phyloP scores from a whole-genome alignment of 37 sponge, comb jelly and placozoan species.

The Axinella damicornis region DNA sequence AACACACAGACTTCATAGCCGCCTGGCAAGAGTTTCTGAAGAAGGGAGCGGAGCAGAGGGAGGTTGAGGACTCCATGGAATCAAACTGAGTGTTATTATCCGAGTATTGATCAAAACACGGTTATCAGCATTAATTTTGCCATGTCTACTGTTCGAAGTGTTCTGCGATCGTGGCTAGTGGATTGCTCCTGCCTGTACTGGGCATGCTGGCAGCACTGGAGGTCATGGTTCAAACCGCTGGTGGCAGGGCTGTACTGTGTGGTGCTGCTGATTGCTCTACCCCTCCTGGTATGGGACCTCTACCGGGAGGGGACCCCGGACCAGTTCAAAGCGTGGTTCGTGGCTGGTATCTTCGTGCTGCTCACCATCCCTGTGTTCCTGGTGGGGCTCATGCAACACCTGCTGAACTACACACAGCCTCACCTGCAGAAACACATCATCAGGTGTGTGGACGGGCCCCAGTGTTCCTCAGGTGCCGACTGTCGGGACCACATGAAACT shows the following conservation, averaged over 20 bases:
- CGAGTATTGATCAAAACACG: not conserved
- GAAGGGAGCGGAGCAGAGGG: no score
- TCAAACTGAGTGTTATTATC: no score
- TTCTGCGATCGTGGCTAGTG: no score
- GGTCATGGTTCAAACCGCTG: slow-evolving; percentile 32
- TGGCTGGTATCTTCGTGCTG: slow-evolving; percentile 86
- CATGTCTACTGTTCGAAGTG: not conserved
- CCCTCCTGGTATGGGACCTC: slow-evolving; percentile 73
- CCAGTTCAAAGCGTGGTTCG: slow-evolving; percentile 86
- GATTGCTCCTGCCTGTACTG: slow-evolving; percentile 16
- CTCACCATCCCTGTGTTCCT: slow-evolving; percentile 89
- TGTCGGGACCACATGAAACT: not conserved
- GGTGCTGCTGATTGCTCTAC: slow-evolving; percentile 59
- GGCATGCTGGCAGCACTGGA: slow-evolving; percentile 72
- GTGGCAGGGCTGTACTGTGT: slow-evolving; percentile 42
- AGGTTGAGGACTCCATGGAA: no score
- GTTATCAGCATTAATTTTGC: not conserved
- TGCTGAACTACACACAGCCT: slow-evolving; percentile 89
- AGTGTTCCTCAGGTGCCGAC: slow-evolving; percentile 1
- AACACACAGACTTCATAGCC: slow-evolving; percentile 31
- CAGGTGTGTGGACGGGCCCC: slow-evolving; percentile 51
- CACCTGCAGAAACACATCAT: slow-evolving; percentile 88
- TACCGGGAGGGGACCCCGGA: slow-evolving; percentile 19
- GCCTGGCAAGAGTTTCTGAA: not conserved
- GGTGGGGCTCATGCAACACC: slow-evolving; percentile 77